Evolutionary conservation across 2,888 invertebrate species (phyloP).

Genomic region (Prosopocoilus inquinatus): DNA sequence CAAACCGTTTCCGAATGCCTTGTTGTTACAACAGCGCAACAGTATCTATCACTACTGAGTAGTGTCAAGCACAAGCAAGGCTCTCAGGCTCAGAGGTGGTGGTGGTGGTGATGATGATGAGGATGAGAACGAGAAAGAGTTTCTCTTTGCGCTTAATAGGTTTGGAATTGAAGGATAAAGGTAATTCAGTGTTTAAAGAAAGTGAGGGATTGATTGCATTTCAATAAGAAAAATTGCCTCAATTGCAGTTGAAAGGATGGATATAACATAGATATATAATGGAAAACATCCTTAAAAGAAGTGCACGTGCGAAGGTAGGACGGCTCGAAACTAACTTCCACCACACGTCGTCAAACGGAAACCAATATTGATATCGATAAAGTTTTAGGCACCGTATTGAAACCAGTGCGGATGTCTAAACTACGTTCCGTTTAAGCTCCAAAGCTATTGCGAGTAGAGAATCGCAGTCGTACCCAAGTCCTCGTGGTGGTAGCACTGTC

Average conservation of each 20-base stretch:
- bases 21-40: too few relatives aligned
- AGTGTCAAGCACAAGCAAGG: too few relatives aligned
- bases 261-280: slow-evolving; percentile 5
- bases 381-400: slow-evolving; percentile 26
- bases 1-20: too few relatives aligned
- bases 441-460: slow-evolving; percentile 35
- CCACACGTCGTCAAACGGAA: slow-evolving; percentile 38
- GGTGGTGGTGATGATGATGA: too few relatives aligned
- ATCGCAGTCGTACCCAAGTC: slow-evolving; percentile 37
- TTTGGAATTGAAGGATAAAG: too few relatives aligned
- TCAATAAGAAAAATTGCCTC: too few relatives aligned
- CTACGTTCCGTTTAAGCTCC: slow-evolving; percentile 38
- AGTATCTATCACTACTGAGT: too few relatives aligned
- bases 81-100: too few relatives aligned
- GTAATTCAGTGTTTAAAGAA: too few relatives aligned
- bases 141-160: too few relatives aligned
- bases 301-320: slow-evolving; percentile 37
- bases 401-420: slow-evolving; percentile 30
- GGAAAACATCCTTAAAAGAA: slow-evolving; percentile 23
- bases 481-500: slow-evolving; percentile 21
- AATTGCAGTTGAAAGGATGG: neutral
- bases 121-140: too few relatives aligned
- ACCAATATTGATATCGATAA: slow-evolving; percentile 36
- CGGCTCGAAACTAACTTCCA: slow-evolving; percentile 41
- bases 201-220: too few relatives aligned